Conservation (phyloP, 2,113 vertebrate species). For the Aix galericulata region DNA sequence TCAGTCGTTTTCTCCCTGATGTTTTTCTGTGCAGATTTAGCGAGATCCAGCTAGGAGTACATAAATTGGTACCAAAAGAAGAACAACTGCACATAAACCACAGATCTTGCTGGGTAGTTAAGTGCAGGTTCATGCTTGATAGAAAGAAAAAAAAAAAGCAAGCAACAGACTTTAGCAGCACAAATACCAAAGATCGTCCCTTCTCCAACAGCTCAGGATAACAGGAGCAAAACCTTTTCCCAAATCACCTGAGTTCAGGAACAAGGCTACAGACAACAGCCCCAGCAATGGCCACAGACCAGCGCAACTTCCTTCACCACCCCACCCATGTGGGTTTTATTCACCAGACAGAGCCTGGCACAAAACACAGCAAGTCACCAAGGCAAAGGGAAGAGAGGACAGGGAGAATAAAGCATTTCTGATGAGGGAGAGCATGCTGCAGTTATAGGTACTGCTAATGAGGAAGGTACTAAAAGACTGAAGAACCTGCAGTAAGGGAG, state of each 20-base stretch:
- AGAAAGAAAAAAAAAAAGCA: too few species aligned
- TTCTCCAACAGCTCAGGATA: background rate
- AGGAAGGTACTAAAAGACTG: background rate
- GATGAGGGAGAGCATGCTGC: background rate
- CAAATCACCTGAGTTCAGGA: background rate
- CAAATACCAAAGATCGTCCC: background rate
- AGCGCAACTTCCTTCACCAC: background rate
- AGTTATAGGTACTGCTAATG: background rate
- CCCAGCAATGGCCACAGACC: background rate
- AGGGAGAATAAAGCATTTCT: background rate
- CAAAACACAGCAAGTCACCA: background rate
- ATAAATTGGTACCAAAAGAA: background rate
- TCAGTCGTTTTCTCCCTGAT: background rate
- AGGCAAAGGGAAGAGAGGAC: background rate
- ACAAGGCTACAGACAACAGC: background rate
- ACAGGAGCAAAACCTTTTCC: background rate
- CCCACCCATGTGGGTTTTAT: background rate
- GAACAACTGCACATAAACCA: background rate
- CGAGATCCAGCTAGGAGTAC: background rate
- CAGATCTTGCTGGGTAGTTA: background rate
- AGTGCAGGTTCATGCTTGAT: background rate
- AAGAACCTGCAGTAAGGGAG: background rate
- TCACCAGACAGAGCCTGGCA: background rate
- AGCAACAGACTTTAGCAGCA: background rate
- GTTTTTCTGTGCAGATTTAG: background rate